Base-by-base conservation (phyloP, 2,113 vertebrate genomes). In the Sinosuthora webbiana region DNA sequence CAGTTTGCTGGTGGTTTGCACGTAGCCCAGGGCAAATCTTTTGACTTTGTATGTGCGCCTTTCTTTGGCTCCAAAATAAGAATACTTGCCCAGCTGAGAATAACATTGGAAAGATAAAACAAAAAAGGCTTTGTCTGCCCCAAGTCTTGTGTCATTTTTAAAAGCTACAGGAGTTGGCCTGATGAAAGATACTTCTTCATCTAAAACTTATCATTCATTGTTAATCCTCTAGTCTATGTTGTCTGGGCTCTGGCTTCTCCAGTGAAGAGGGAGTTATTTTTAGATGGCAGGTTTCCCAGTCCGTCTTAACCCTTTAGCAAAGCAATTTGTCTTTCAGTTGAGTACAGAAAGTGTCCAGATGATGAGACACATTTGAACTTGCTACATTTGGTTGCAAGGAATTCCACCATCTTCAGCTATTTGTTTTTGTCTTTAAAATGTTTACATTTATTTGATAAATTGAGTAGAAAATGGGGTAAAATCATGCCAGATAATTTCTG, bases 291-390 rank as follows among this genome's bases (percentile, higher is more conserved):
- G 74, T 83, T 95, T 81, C 89, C 87, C 88, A 94, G 63, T 50
- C 42, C 86, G 57, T 57, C 63, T 95, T 97, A 95, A 93, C 90
- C 88, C 95, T 96, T 95, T 92, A 85, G 67, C 44, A 93, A 69
- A 83, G 88, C 57, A 83, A 6, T 95, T 90, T 83, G 28, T 90
- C 53, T 83, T 93, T 64, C 65, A n/a, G 13, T 25, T 73, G 70
- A 88, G 53, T 65, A 53, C 37, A 57, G 49, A 77, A 89, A 73
- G 28, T 7, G 3, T 56, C 23, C 83, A 62, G n/a, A 86, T 41
- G n/a, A 82, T 79, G 45, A 64, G 77, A 56, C 0, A 2, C 0
- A 4, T 62, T 80, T 73, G 42, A 56, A 53, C 24, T 69, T 35
- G 4, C 21, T 68, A 19, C 25, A 78, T 42, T 42, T 53, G 39